phyloP scores from a whole-genome alignment of 2,113 vertebrate genomes.

The Ochotona curzoniae region DNA sequence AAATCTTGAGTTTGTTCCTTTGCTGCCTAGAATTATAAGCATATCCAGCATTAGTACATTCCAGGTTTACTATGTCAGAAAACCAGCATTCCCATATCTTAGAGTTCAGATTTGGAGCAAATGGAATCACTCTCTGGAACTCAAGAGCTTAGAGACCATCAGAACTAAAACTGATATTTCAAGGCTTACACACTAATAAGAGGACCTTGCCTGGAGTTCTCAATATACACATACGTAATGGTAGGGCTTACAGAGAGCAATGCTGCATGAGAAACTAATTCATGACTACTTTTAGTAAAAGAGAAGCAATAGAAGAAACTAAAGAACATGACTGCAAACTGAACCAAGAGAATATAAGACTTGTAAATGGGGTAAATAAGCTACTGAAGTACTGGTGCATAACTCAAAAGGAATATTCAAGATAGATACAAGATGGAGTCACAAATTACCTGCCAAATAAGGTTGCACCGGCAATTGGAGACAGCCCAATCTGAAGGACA shows the following conservation, averaged over 20 bases:
- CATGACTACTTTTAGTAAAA: background rate
- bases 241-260: background rate
- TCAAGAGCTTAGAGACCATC: background rate
- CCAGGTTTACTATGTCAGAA: slow-evolving; percentile 39
- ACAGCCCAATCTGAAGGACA: background rate
- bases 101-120: background rate
- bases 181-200: background rate
- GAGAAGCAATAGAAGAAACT: background rate
- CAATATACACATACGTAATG: background rate
- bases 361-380: background rate
- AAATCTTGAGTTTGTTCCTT: slow-evolving; percentile 99
- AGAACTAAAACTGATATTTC: background rate
- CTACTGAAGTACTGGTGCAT: background rate
- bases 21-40: slow-evolving; percentile 90
- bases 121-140: background rate
- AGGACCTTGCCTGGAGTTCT: background rate
- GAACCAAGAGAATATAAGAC: background rate
- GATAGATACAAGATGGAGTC: background rate
- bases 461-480: background rate
- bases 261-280: background rate
- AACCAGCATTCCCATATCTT: background rate
- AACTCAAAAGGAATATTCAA: background rate
- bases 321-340: background rate
- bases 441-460: background rate
- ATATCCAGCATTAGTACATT: slow-evolving; percentile 49